A percentile compares a stretch with the other conserved stretches of the same genome.
These are phyloP conservation scores for Hydra vulgaris DNA, from an alignment of 30 jellyfish, hydroid and myxozoan species.

Conservation along the genomic window DNA sequence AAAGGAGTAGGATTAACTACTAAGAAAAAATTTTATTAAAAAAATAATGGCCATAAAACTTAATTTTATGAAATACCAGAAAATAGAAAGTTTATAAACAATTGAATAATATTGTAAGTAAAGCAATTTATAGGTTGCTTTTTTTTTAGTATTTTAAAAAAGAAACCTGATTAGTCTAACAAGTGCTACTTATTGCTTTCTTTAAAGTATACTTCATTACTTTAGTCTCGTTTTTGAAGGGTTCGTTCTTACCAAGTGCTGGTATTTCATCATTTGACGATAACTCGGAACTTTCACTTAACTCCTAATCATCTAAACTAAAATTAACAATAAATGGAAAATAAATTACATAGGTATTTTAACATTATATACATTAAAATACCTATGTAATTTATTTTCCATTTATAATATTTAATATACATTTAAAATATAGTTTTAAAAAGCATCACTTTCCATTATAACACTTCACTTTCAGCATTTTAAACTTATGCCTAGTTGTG, in stretches of 20 bases:
- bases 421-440: not conserved
- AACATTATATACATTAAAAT: no score
- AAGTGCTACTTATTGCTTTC: not conserved
- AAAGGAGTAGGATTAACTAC: not conserved
- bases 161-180: not conserved
- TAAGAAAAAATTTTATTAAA: no score
- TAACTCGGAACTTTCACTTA: not conserved
- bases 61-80: not conserved
- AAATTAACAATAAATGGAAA: not conserved
- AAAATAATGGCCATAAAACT: not conserved
- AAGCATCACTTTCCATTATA: not conserved
- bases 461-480: not conserved
- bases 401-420: no score
- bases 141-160: no score
- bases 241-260: not conserved
- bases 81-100: not conserved
- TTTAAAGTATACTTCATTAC: not conserved
- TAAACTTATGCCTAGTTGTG: not conserved
- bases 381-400: no score
- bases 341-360: not conserved
- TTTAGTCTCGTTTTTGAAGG: not conserved
- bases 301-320: not conserved
- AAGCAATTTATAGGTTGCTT: not conserved
- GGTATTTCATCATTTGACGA: not conserved
- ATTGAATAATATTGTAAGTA: not conserved